Evolutionary conservation across 2,888 invertebrate species (phyloP), one percentile per base, ranked within the genome.

Genomic region (Teleogryllus oceanicus): DNA sequence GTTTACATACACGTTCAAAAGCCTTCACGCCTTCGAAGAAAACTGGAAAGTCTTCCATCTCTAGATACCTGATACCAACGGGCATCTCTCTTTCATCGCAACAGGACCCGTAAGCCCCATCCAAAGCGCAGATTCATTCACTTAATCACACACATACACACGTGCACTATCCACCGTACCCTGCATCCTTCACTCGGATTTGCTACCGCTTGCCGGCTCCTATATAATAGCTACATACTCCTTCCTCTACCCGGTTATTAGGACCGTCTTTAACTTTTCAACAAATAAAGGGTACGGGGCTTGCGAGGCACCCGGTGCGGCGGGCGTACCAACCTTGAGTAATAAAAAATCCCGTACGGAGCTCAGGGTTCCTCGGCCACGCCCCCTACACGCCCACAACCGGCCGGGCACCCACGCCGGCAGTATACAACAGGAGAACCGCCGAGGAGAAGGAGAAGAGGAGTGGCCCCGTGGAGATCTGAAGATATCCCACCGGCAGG

Each of bases 61-160:
- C 13, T n/a, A 62, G 4, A n/a, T 62, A 62, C 16, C 13, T n/a
- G 62, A 18, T 18, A 62, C 13, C 62, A 62, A 62, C n/a, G 62
- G n/a, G 62, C 62, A 62, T 62, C 62, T 62, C 62, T 62, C 62
- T 62, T 62, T 62, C 62, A 62, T 62, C 13, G 62, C 62, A n/a
- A n/a, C n/a, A 18, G 16, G 13, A 13, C 16, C 62, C n/a, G 16
- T 18, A 13, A 18, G 62, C 16, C n/a, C 62, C n/a, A n/a, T 62
- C 62, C n/a, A 62, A n/a, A n/a, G 62, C n/a, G 62, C 62, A n/a
- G 62, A 62, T 62, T 62, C 62, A 62, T 62, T 62, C 62, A 62
- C 62, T 62, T 62, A 62, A 62, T 62, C 62, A 62, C 62, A 62
- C 62, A 62, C 62, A n/a, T 62, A 62, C n/a, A 18, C 62, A 62